A percentile compares a stretch with the other conserved stretches of the same genome.
Evolutionary conservation across 2,113 vertebrate genomes (phyloP).

Genomic region (Rissa tridactyla): DNA sequence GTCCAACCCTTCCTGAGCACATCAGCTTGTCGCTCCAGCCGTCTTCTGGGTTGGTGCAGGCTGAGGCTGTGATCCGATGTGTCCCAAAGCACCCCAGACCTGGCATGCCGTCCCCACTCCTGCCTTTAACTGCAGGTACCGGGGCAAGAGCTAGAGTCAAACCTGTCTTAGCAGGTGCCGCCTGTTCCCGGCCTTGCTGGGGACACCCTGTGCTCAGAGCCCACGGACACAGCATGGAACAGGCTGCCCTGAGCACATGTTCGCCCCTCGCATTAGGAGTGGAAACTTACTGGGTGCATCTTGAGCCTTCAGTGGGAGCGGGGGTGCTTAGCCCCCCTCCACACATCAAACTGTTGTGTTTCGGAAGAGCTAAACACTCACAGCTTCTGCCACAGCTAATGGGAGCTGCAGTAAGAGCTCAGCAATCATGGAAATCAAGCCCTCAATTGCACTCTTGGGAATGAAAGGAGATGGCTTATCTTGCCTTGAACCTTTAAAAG

Average conservation of each 20-base stretch:
- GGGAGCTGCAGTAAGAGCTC: neutral
- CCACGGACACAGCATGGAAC: accelerated
- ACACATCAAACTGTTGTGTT: neutral
- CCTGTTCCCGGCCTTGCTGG: neutral
- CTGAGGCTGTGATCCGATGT: neutral
- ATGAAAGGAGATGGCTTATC: neutral
- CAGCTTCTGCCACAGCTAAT: neutral
- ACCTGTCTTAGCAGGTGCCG: neutral
- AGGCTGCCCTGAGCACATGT: accelerated
- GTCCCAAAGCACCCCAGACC: neutral
- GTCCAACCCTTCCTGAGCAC: neutral
- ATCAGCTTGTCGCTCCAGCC: neutral
- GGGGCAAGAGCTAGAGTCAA: neutral
- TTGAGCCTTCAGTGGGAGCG: neutral
- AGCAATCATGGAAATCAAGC: neutral
- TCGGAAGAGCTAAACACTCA: neutral
- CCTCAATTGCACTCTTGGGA: neutral
- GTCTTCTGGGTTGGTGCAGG: neutral
- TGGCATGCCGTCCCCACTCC: neutral
- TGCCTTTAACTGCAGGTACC: neutral
- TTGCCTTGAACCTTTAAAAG: neutral
- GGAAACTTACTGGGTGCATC: neutral
- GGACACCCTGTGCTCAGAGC: neutral
- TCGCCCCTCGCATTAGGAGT: accelerated
- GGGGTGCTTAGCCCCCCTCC: neutral